phyloP scores from a whole-genome alignment of 2,797 vertebrate species.

The Cyclura pinguis region DNA sequence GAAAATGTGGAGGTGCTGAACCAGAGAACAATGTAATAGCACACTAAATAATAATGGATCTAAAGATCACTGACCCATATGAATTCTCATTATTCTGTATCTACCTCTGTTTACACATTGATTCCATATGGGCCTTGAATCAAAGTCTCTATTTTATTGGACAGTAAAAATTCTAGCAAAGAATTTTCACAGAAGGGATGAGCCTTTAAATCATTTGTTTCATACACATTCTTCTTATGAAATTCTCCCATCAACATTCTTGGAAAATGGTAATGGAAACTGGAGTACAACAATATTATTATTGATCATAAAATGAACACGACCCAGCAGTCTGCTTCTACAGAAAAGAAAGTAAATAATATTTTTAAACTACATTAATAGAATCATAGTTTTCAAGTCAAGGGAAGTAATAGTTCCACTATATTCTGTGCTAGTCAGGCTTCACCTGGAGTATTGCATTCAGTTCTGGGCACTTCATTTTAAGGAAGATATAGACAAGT shows the following conservation, averaged over 20 bases:
- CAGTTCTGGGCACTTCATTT: too few relatives aligned
- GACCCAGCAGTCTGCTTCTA: too few relatives aligned
- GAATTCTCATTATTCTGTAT: conserved; percentile 9
- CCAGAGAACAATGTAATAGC: conserved; percentile 12
- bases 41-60: conserved; percentile 10
- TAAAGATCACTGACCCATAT: conserved; percentile 7
- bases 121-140: background rate
- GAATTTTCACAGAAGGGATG: background rate
- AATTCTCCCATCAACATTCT: background rate
- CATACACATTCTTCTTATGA: background rate
- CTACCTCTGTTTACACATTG: background rate
- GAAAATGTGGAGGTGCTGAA: conserved; percentile 4
- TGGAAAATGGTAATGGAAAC: too few relatives aligned
- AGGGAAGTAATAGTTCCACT: too few relatives aligned
- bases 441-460: too few relatives aligned
- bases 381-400: too few relatives aligned
- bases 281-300: too few relatives aligned
- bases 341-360: too few relatives aligned
- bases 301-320: too few relatives aligned
- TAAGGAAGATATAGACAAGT: too few relatives aligned
- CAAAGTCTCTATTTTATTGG: conserved; percentile 2
- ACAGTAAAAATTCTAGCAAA: conserved; percentile 6
- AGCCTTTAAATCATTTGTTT: background rate
- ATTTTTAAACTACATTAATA: too few relatives aligned
- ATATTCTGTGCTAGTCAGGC: too few relatives aligned